These are phyloP conservation scores for Ceratotherium simum DNA, from an alignment of 2,113 vertebrate species.

Conservation along the genomic window DNA sequence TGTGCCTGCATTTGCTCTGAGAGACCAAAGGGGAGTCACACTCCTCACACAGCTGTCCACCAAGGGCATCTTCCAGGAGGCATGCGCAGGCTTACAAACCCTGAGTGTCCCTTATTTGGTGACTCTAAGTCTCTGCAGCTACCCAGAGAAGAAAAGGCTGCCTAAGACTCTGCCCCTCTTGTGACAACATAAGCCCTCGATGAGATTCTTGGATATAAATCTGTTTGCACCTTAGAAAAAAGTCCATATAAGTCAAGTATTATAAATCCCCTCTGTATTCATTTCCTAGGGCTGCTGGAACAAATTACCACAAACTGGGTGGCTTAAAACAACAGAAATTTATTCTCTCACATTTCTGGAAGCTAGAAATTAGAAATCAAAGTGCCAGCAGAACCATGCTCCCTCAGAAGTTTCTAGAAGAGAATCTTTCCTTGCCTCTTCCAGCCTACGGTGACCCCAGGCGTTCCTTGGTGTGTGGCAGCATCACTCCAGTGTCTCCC, in stretches of 20 bases:
- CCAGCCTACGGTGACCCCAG: background rate
- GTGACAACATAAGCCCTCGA: background rate
- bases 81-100: background rate
- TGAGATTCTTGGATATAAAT: background rate
- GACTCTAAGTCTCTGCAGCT: background rate
- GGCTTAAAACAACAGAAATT: background rate
- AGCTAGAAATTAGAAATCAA: background rate
- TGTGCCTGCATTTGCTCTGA: background rate
- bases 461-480: background rate
- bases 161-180: background rate
- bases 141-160: background rate
- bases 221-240: background rate
- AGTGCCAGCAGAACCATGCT: background rate
- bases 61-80: rapidly evolving
- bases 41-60: background rate
- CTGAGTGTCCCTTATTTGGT: background rate
- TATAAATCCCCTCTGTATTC: background rate
- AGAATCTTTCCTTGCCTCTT: too few species aligned
- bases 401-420: background rate
- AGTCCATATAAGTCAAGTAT: background rate
- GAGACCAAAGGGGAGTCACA: rapidly evolving
- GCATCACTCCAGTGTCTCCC: background rate
- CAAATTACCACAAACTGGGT: background rate
- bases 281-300: background rate
- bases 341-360: background rate